phyloP scores from a whole-genome alignment of 92 coral and sea anemone species.

The Micromussa lordhowensis region DNA sequence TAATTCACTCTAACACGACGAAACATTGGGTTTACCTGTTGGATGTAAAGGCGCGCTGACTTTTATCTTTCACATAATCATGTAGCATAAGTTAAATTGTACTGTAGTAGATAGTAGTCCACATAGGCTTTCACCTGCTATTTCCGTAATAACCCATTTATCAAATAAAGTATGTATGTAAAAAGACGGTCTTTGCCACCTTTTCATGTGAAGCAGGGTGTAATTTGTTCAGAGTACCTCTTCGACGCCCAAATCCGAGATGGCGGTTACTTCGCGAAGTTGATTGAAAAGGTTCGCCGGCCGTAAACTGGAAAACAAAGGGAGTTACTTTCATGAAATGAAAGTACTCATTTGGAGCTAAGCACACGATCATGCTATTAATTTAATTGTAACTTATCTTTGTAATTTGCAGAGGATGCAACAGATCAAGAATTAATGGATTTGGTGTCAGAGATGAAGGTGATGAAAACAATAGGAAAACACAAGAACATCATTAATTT shows the following conservation, averaged over 20 bases:
- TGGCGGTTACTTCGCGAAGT: background rate
- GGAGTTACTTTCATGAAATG: too few species aligned
- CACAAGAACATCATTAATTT: conserved; percentile 93
- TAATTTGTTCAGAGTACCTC: background rate
- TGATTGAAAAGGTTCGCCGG: too few species aligned
- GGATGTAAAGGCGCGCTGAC: background rate
- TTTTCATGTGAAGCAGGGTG: background rate
- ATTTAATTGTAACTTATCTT: background rate
- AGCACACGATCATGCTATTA: background rate
- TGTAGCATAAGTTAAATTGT: too few species aligned
- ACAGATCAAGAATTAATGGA: conserved; percentile 88
- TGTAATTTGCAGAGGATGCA: conserved; percentile 80
- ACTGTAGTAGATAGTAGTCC: too few species aligned
- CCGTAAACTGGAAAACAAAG: too few species aligned
- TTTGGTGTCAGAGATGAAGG: conserved; percentile 97
- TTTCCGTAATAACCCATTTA: too few species aligned
- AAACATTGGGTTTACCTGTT: background rate
- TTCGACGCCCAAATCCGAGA: background rate
- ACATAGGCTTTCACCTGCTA: too few species aligned
- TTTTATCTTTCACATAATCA: background rate
- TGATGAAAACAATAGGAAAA: conserved; percentile 94
- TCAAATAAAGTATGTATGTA: too few species aligned
- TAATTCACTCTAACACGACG: background rate
- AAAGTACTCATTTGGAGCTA: background rate
- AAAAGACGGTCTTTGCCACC: background rate